These are phyloP conservation scores for Brenthis ino DNA, from an alignment of 2,888 invertebrate genomes.

Conservation along the genomic window DNA sequence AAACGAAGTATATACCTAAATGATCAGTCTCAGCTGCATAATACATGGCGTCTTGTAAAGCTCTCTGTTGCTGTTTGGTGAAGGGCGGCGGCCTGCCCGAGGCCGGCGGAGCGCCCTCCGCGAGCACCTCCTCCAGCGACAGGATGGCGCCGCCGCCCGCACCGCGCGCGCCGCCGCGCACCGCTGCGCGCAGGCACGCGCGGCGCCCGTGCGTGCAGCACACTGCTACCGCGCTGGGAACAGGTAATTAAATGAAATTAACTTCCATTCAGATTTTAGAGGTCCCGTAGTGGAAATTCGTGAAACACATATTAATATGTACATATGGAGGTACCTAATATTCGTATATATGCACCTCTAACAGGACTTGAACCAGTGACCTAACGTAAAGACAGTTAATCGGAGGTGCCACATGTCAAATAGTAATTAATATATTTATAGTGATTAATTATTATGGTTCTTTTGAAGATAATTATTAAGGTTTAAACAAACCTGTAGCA, in stretches of 20 bases:
- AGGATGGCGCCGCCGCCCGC: conserved; percentile 86
- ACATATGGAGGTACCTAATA: no score
- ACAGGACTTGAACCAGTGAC: no score
- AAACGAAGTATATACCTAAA: conserved; percentile 79
- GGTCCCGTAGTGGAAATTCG: no score
- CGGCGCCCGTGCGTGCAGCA: conserved; percentile 95
- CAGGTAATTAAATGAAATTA: neutral
- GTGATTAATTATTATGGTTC: neutral
- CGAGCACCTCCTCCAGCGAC: conserved; percentile 94
- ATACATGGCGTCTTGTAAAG: conserved; percentile 96
- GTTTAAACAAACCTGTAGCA: conserved; percentile 84
- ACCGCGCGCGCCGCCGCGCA: conserved; percentile 83
- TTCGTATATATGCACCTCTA: no score
- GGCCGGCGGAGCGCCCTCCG: conserved; percentile 85
- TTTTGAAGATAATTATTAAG: neutral
- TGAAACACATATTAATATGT: no score
- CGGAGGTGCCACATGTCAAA: no score
- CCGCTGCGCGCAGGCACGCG: conserved; percentile 86
- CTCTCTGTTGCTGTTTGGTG: conserved; percentile 91
- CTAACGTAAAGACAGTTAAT: no score
- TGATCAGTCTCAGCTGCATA: conserved; percentile 96
- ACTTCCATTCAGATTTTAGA: no score
- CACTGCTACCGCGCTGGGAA: conserved; percentile 89
- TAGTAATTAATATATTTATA: neutral
- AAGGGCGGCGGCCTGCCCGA: conserved; percentile 75